Percentiles rank a stretch among this genome's conserved stretches.
These are phyloP conservation scores for Triplophysa dalaica DNA, from an alignment of 2,113 vertebrate species.

Conservation along the genomic window DNA sequence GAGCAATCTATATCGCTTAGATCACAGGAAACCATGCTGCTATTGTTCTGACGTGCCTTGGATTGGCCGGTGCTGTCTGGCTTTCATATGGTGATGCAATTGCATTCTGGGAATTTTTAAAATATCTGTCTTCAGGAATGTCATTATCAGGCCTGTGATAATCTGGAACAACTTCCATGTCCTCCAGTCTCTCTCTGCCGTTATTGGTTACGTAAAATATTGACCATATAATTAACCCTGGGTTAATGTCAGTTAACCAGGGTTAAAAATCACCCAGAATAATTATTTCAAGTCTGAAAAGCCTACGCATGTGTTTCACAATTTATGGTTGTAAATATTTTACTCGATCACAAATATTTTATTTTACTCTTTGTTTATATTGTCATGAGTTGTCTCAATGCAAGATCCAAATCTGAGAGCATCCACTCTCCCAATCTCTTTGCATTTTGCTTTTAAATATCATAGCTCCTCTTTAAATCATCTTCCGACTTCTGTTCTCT, in stretches of 20 bases:
- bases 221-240: too few relatives aligned
- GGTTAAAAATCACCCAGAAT: too few relatives aligned
- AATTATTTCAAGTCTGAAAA: too few relatives aligned
- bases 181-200: neutral
- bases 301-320: too few relatives aligned
- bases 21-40: slow-evolving; percentile 9
- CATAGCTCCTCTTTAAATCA: neutral
- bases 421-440: too few relatives aligned
- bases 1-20: slow-evolving; percentile 9
- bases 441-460: neutral
- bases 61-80: slow-evolving; percentile 7
- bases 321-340: too few relatives aligned
- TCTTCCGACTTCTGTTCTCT: neutral
- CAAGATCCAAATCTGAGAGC: too few relatives aligned
- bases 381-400: too few relatives aligned
- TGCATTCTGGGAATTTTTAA: neutral
- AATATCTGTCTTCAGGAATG: neutral
- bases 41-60: slow-evolving; percentile 1
- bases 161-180: neutral
- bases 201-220: too few relatives aligned
- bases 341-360: too few relatives aligned
- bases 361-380: too few relatives aligned
- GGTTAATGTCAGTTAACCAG: too few relatives aligned
- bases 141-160: neutral
- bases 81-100: slow-evolving; percentile 12